Conservation (phyloP, 2,797 vertebrate species). For the Geotrypetes seraphini region DNA sequence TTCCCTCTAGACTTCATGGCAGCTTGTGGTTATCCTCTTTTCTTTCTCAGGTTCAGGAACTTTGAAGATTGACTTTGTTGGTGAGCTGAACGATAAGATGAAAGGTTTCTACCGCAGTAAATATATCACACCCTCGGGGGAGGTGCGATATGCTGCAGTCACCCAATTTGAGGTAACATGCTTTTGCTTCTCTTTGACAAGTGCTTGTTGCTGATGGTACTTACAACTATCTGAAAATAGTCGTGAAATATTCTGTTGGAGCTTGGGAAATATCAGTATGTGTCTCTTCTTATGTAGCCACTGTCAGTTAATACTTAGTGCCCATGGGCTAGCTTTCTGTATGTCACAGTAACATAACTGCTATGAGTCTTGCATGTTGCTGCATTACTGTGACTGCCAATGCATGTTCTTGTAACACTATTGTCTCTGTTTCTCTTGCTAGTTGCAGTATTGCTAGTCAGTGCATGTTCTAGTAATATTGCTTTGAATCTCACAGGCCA, state of each 20-base stretch:
- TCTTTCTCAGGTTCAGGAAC: slow-evolving; percentile 70
- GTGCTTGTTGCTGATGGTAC: background rate
- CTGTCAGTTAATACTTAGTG: too few species aligned
- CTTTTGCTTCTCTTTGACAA: background rate
- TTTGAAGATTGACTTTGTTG: slow-evolving; percentile 94
- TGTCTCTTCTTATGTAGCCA: background rate
- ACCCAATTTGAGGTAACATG: slow-evolving; percentile 89
- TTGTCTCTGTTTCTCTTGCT: too few species aligned
- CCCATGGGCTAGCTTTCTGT: too few species aligned
- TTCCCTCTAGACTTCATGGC: too few species aligned
- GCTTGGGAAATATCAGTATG: background rate
- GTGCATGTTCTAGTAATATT: too few species aligned
- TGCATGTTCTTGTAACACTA: too few species aligned
- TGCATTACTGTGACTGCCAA: too few species aligned
- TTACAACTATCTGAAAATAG: too few species aligned
- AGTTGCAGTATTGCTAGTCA: too few species aligned
- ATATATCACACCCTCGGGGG: slow-evolving; percentile 76
- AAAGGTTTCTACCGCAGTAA: slow-evolving; percentile 98
- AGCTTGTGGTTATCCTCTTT: too few species aligned
- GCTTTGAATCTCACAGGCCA: slow-evolving; percentile 62
- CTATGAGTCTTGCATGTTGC: too few species aligned
- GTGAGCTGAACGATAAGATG: slow-evolving; percentile 98
- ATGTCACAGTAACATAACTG: too few species aligned
- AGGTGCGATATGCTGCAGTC: slow-evolving; percentile 86
- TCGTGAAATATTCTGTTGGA: background rate